Conservation (phyloP, 2,888 invertebrate genomes). For the Sturmia bella region DNA sequence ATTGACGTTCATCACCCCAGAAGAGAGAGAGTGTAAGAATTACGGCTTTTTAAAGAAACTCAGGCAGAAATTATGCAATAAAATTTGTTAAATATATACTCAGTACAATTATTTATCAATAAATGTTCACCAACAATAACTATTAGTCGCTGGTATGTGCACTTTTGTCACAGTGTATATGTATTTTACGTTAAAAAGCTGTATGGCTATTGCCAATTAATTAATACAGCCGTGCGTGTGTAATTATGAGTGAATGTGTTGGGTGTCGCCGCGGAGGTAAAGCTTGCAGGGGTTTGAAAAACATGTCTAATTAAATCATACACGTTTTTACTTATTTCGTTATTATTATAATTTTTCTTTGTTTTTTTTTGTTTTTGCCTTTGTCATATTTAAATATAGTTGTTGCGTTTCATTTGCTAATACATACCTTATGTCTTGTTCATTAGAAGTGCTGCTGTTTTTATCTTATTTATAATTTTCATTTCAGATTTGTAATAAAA, state of each 20-base stretch:
- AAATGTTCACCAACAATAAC: no score
- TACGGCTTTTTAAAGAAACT: no score
- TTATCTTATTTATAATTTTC: conserved; percentile 49
- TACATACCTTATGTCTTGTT: conserved; percentile 25
- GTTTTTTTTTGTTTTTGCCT: not conserved
- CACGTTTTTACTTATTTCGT: conserved; percentile 29
- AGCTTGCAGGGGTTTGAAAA: conserved; percentile 6
- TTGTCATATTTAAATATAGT: not conserved
- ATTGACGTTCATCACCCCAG: no score
- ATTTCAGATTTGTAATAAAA: conserved; percentile 95
- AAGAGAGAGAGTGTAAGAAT: no score
- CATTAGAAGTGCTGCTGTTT: conserved; percentile 47
- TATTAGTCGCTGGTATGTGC: no score
- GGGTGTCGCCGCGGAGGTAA: not conserved
- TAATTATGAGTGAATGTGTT: not conserved
- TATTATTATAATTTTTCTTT: not conserved
- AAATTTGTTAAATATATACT: no score
- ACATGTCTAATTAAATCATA: conserved; percentile 61
- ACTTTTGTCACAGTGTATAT: no score
- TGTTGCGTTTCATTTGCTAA: conserved; percentile 39
- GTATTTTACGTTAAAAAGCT: conserved; percentile 39
- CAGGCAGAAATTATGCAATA: no score
- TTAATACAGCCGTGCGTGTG: not conserved
- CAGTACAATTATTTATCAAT: no score
- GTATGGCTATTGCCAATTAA: conserved; percentile 29